Conservation (phyloP, 2,113 vertebrate species). For the Oreochromis aureus region DNA sequence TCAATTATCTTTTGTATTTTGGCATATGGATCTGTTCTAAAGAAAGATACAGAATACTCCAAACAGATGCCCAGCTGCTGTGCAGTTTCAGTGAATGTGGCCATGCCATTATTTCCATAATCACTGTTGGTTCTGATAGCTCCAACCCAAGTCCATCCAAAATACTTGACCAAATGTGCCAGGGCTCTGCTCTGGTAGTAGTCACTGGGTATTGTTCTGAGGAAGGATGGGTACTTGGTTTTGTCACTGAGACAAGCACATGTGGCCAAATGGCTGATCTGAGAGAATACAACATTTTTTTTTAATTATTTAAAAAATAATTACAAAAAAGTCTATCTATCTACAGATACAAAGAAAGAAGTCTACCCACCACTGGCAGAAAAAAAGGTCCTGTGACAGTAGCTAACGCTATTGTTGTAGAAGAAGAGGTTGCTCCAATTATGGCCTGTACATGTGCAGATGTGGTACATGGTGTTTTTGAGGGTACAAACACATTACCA, state of each 20-base stretch:
- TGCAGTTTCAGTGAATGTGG: rapidly evolving
- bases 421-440: constrained; percentile 65
- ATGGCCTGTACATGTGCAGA: constrained; percentile 61
- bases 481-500: constrained; percentile 6
- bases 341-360: too few species aligned
- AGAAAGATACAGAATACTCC: neutral
- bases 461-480: constrained; percentile 22
- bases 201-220: neutral
- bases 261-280: rapidly evolving
- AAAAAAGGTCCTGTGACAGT: constrained; percentile 63
- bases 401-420: constrained; percentile 58
- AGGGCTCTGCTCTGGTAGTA: constrained; percentile 60
- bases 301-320: too few species aligned
- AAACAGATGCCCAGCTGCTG: neutral
- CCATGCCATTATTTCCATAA: constrained; percentile 25
- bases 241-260: neutral
- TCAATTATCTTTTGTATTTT: constrained; percentile 40
- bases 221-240: neutral
- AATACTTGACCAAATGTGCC: constrained; percentile 57
- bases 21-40: neutral
- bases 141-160: constrained; percentile 68
- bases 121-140: neutral
- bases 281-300: too few species aligned
- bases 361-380: constrained; percentile 60
- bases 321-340: too few species aligned